Conservation (phyloP, 1,140 invertebrate genomes). For the Spodoptera litura region DNA sequence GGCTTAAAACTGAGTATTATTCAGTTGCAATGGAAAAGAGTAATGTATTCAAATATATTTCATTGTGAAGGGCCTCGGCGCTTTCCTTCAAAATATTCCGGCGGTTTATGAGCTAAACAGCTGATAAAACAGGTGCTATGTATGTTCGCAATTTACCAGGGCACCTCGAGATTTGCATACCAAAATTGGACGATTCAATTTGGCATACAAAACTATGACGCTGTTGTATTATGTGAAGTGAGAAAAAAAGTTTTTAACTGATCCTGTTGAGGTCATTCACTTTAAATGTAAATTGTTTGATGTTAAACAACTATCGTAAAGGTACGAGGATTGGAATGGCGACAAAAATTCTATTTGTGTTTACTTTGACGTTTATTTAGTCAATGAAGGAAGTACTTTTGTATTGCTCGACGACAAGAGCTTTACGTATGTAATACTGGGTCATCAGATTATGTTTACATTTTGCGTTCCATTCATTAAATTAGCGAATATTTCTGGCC, state of each 20-base stretch:
- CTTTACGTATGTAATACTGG: conserved; percentile 2
- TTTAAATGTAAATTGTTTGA: conserved; percentile 22
- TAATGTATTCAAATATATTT: conserved; percentile 39
- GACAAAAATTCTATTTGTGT: conserved; percentile 22
- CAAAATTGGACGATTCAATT: conserved; percentile 38
- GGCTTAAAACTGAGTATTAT: conserved; percentile 32
- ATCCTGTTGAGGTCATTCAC: conserved; percentile 35
- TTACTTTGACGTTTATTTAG: conserved; percentile 13
- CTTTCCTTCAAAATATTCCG: conserved; percentile 25
- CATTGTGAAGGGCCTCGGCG: conserved; percentile 8
- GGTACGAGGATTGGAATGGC: neutral
- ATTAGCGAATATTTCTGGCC: too few species aligned
- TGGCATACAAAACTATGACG: conserved; percentile 26
- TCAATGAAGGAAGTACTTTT: neutral
- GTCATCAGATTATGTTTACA: neutral
- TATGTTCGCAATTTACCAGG: conserved; percentile 40
- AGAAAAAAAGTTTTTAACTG: conserved; percentile 10
- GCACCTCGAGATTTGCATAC: conserved; percentile 32
- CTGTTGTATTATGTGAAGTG: conserved; percentile 13
- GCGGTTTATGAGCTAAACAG: conserved; percentile 29
- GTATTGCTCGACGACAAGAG: conserved; percentile 1
- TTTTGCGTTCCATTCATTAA: neutral
- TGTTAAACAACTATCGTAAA: conserved; percentile 14
- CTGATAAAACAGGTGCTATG: conserved; percentile 39
- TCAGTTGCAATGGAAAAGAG: conserved; percentile 10